Evolutionary conservation across 2,888 invertebrate species (phyloP).

Genomic region (Machimus atricapillus): DNA sequence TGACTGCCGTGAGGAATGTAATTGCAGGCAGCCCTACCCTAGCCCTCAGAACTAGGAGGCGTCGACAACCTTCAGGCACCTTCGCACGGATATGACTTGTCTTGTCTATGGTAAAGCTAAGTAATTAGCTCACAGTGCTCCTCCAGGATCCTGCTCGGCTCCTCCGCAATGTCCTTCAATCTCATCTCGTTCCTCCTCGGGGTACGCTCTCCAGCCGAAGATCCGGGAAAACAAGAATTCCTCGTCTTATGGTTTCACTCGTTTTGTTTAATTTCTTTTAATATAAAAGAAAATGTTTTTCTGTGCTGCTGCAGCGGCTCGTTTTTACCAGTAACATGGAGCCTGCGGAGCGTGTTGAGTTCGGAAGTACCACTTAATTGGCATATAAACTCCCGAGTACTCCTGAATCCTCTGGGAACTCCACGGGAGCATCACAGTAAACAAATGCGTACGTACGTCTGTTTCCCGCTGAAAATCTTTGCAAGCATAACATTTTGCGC

Average conservation of each 20-base stretch:
- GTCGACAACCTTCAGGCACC: background rate
- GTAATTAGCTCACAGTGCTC: background rate
- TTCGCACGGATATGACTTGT: background rate
- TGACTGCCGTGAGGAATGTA: conserved; percentile 5
- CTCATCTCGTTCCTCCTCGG: background rate
- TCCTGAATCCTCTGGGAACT: background rate
- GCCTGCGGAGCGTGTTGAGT: background rate
- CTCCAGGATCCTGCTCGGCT: background rate
- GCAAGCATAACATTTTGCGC: background rate
- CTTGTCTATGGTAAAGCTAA: background rate
- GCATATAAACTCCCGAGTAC: background rate
- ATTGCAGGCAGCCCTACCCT: background rate
- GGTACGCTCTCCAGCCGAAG: background rate
- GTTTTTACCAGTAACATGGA: background rate
- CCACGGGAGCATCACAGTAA: background rate
- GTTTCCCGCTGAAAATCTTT: background rate
- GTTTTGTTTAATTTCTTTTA: background rate
- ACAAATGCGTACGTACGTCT: background rate
- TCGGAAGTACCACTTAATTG: background rate
- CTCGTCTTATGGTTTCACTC: background rate
- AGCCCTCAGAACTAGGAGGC: conserved; percentile 3
- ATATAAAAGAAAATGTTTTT: background rate
- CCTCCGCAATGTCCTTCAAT: background rate
- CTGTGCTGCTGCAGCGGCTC: background rate
- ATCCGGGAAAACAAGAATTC: background rate